Evolutionary conservation across 1,140 invertebrate genomes (phyloP).

Genomic region (Drosophila novamexicana): DNA sequence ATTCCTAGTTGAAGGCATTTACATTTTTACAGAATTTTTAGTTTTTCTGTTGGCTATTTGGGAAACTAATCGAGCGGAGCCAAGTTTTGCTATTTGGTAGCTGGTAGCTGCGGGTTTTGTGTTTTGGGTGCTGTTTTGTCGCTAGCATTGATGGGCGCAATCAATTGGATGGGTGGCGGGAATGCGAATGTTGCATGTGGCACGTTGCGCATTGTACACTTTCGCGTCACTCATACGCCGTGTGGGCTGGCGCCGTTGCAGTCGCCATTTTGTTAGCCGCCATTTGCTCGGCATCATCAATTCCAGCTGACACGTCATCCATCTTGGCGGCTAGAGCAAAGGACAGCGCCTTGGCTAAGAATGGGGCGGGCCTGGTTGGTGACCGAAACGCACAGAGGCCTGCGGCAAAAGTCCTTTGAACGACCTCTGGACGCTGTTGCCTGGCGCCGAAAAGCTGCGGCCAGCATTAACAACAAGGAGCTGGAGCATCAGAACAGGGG

Average conservation of each 20-base stretch:
- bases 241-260: conserved; percentile 41
- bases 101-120: conserved; percentile 3
- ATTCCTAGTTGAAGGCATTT: too few relatives aligned
- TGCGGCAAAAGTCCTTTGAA: conserved; percentile 81
- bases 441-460: conserved; percentile 78
- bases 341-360: background rate
- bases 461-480: conserved; percentile 60
- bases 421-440: conserved; percentile 66
- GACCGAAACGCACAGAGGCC: conserved; percentile 66
- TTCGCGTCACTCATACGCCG: conserved; percentile 52
- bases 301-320: conserved; percentile 83
- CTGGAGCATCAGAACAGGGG: conserved; percentile 29
- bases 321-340: conserved; percentile 58
- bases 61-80: background rate
- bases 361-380: conserved; percentile 7
- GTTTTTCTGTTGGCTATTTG: too few relatives aligned
- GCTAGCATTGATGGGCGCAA: background rate
- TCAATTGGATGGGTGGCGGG: background rate
- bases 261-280: conserved; percentile 75
- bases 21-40: too few relatives aligned
- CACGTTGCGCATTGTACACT: conserved; percentile 45
- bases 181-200: conserved; percentile 34
- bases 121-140: background rate
- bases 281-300: conserved; percentile 75
- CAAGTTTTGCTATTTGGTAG: background rate